phyloP scores from a whole-genome alignment of 2,113 vertebrate species.

The Lichenostomus cassidix region DNA sequence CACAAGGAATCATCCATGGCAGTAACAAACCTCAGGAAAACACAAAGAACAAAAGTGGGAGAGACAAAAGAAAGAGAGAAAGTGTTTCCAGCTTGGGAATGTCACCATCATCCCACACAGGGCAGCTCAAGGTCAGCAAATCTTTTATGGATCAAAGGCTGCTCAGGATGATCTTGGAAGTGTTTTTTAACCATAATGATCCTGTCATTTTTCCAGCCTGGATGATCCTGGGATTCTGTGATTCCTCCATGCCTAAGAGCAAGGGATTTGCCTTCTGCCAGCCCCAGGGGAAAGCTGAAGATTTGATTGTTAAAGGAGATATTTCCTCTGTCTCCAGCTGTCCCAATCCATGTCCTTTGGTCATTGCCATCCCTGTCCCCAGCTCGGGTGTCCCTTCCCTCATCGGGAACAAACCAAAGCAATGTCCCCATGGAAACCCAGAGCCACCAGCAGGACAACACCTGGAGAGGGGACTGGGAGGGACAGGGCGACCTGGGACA shows the following conservation, averaged over 20 bases:
- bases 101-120: neutral
- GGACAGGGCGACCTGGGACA: neutral
- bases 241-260: neutral
- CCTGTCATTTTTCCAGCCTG: neutral
- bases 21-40: neutral
- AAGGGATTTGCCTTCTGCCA: neutral
- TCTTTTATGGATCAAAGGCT: neutral
- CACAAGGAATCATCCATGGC: neutral
- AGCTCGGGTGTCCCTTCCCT: neutral
- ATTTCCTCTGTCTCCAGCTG: neutral
- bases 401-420: neutral
- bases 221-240: neutral
- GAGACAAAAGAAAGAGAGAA: neutral
- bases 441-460: neutral
- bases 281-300: neutral
- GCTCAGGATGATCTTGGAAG: neutral
- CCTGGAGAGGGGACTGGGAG: neutral
- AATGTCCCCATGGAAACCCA: rapidly evolving
- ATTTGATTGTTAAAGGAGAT: neutral
- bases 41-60: neutral
- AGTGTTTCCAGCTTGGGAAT: neutral
- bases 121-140: neutral
- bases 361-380: neutral
- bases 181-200: neutral
- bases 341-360: neutral